Evolutionary conservation across 2,888 invertebrate species (phyloP).

Genomic region (Caenorhabditis zanzibari): DNA sequence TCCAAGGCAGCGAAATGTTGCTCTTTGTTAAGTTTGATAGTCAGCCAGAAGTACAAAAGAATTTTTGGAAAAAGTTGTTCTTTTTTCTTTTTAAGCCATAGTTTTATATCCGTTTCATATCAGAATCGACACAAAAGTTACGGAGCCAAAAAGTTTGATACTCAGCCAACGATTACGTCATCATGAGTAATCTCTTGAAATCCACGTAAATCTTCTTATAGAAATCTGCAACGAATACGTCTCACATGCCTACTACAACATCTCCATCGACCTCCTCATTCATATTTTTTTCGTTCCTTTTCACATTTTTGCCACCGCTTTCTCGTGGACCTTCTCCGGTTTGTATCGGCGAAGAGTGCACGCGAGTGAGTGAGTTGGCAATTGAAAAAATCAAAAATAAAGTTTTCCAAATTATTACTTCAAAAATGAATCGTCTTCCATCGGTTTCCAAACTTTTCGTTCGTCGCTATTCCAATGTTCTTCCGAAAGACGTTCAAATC

Average conservation of each 20-base stretch:
- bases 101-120: too few species aligned
- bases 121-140: too few species aligned
- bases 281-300: conserved; percentile 31
- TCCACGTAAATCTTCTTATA: neutral
- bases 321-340: conserved; percentile 46
- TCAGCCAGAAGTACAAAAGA: too few species aligned
- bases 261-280: conserved; percentile 42
- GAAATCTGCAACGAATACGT: conserved; percentile 27
- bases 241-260: neutral
- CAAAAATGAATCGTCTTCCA: conserved; percentile 9
- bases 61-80: too few species aligned
- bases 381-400: conserved; percentile 25
- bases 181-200: too few species aligned
- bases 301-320: conserved; percentile 44
- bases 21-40: too few species aligned
- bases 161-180: too few species aligned
- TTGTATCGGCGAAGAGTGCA: conserved; percentile 23
- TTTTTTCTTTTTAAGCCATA: too few species aligned
- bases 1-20: too few species aligned
- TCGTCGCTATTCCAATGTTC: conserved; percentile 17
- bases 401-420: conserved; percentile 8
- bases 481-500: conserved; percentile 44
- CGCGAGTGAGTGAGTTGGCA: neutral
- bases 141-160: too few species aligned
- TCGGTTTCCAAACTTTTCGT: neutral